phyloP scores from a whole-genome alignment of 2,888 invertebrate genomes.

The Lasiommata megera region DNA sequence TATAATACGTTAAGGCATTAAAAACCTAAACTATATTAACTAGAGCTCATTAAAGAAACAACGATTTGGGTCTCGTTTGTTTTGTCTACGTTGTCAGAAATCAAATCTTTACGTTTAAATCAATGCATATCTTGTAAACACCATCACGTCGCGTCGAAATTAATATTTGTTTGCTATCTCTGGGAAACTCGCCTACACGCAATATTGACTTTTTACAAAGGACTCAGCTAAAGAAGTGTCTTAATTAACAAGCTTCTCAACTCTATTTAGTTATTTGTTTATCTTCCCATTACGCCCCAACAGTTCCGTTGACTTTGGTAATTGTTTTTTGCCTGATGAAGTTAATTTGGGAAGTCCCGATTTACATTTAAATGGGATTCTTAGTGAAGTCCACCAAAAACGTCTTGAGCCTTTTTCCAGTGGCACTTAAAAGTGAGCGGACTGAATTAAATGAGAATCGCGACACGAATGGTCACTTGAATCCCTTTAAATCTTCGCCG shows the following conservation, averaged over 20 bases:
- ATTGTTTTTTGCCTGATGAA: constrained; percentile 19
- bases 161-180: not conserved
- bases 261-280: constrained; percentile 17
- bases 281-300: constrained; percentile 12
- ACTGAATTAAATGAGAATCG: constrained; percentile 8
- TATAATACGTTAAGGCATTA: too few relatives aligned
- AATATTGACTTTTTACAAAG: constrained; percentile 10
- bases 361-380: constrained; percentile 20
- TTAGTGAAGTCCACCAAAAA: constrained; percentile 10
- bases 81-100: too few relatives aligned
- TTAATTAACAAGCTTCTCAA: constrained; percentile 11
- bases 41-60: too few relatives aligned
- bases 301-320: constrained; percentile 15
- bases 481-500: not conserved
- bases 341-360: constrained; percentile 15
- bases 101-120: not conserved
- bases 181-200: not conserved
- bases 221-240: constrained; percentile 5
- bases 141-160: not conserved
- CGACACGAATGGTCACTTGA: constrained; percentile 1
- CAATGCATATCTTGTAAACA: not conserved
- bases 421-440: constrained; percentile 8
- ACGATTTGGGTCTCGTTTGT: too few relatives aligned
- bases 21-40: too few relatives aligned
- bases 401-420: constrained; percentile 9